These are phyloP conservation scores for Pardalotus punctatus DNA, from an alignment of 2,113 vertebrate genomes.

Conservation along the genomic window DNA sequence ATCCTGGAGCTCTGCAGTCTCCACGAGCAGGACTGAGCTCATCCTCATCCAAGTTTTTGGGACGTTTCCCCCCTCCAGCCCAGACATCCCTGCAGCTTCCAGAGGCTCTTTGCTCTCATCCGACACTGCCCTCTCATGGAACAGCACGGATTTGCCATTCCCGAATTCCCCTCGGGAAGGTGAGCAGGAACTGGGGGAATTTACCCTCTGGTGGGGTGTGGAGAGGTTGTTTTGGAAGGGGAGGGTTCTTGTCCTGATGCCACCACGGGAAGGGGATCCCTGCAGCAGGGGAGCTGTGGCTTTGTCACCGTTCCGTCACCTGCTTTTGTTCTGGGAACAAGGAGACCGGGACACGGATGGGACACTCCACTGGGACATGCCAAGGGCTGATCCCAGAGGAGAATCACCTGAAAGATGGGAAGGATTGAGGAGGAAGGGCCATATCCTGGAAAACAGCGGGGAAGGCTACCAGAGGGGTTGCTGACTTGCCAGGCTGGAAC, in stretches of 20 bases:
- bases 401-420: background rate
- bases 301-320: background rate
- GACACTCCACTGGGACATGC: background rate
- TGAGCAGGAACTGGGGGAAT: background rate
- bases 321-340: background rate
- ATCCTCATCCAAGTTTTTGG: background rate
- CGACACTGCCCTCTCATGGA: constrained; percentile 57
- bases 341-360: too few relatives aligned
- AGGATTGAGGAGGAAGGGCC: background rate
- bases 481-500: too few relatives aligned
- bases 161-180: background rate
- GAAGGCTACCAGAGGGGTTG: too few relatives aligned
- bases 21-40: background rate
- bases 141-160: background rate
- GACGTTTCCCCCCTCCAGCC: background rate
- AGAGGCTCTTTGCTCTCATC: background rate
- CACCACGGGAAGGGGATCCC: background rate
- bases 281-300: background rate
- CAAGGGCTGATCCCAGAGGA: background rate
- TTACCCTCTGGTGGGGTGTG: accelerated
- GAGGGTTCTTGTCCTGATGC: background rate
- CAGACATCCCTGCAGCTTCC: background rate
- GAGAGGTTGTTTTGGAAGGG: background rate
- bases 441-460: background rate
- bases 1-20: background rate